Base-by-base conservation (phyloP, 2,797 vertebrate genomes). In the Euphonia xanthogaster region DNA sequence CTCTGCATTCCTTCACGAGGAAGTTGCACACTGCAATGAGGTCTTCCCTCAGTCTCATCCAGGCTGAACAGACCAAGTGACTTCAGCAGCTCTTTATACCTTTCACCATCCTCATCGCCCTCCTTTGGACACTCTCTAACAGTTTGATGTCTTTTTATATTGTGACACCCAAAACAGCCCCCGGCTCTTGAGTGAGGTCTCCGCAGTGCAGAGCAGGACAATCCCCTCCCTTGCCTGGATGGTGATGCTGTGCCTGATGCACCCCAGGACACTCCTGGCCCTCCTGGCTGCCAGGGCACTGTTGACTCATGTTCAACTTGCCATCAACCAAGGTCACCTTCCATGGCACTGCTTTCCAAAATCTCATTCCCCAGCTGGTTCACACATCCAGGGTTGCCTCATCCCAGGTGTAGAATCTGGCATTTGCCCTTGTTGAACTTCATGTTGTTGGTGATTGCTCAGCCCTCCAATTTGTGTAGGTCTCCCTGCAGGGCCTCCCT, bases 211-310 rank as follows among this genome's bases (percentile, higher is more conserved):
- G 61, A 58, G 61, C 2, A 0, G 61, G 23, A 51, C 39, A 60
- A 30, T 76, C 12, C 50, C 40, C 30, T 72, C 20, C 24, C 30
- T 61, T 68, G 21, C 47, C 33, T 0, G 0, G 7, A 33, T 60
- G 37, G 25, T 0, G 0, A 53, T 39, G 47, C 28, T 61, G 47
- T 24, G 14, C 63, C 47, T 76, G 47, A 53, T 39, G 10, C 3
- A 0, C 19, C n/a, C 13, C 24, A 20, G 40, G 39, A 24, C 39
- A 39, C 0, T 1, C 1, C 3, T 51, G n/a, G 4, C 11, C 7
- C 7, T 73, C 30, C 35, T 73, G 68, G 8, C 45, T 84, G 31
- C 53, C 23, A 39, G 39, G n/a, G 5, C 24, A 33, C 33, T 67
- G 6, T 47, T 68, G 47, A 0, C 7, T 39, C 23, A 11, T 33